A percentile compares a stretch with the other conserved stretches of the same genome.
Conservation (phyloP, 2,888 invertebrate genomes). For the Lissonota sp. region DNA sequence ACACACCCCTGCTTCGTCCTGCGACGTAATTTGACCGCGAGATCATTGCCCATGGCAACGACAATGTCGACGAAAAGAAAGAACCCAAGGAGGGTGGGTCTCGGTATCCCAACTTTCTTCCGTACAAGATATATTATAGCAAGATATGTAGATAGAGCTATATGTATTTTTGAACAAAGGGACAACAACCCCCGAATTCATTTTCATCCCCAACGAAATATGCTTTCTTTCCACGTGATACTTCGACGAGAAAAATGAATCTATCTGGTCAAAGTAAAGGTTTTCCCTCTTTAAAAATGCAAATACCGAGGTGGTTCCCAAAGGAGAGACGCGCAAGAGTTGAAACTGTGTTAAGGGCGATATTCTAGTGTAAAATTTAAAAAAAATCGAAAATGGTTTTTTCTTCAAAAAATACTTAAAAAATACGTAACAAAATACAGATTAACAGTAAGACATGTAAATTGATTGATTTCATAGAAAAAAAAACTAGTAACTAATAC, state of each 20-base stretch:
- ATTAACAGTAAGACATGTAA: no score
- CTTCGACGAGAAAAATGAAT: not conserved
- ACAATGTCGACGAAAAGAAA: slow-evolving; percentile 19
- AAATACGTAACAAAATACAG: no score
- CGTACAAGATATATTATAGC: slow-evolving; percentile 5
- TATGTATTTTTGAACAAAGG: not conserved
- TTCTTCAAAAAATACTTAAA: no score
- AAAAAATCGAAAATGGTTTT: no score
- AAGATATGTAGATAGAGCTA: not conserved
- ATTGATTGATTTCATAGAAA: no score
- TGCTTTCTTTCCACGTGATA: not conserved
- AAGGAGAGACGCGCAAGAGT: no score
- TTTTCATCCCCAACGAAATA: not conserved
- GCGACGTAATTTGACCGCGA: slow-evolving; percentile 47
- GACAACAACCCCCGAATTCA: not conserved
- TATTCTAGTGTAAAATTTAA: no score
- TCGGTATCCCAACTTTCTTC: not conserved
- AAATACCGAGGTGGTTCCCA: no score
- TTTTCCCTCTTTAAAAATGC: no score
- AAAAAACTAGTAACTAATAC: no score
- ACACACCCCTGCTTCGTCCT: not conserved
- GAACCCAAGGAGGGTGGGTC: slow-evolving; percentile 10
- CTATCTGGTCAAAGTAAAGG: not conserved
- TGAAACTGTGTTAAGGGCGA: no score
- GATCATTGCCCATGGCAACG: slow-evolving; percentile 28